phyloP scores from a whole-genome alignment of 2,797 vertebrate species.

The Falco columbarius region DNA sequence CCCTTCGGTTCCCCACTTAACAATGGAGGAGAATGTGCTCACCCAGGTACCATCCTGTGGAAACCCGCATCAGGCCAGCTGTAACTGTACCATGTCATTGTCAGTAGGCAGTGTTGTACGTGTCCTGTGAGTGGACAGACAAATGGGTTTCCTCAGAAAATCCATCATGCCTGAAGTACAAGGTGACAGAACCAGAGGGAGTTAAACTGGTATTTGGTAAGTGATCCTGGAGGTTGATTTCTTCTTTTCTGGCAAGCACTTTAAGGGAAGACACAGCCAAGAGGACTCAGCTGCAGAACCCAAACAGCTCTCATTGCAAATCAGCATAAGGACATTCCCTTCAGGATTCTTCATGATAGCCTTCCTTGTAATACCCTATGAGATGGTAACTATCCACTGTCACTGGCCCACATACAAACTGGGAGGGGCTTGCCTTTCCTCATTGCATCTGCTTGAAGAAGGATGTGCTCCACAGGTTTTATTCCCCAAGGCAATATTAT shows the following conservation, averaged over 20 bases:
- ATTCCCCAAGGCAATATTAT: background rate
- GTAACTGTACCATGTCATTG: rapidly evolving
- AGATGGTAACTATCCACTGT: background rate
- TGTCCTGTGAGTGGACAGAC: background rate
- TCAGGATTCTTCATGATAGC: background rate
- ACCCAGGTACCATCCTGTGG: background rate
- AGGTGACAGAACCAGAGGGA: background rate
- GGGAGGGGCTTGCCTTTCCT: background rate
- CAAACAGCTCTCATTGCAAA: background rate
- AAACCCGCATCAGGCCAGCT: background rate
- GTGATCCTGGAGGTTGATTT: background rate
- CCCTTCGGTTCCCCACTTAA: background rate
- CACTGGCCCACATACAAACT: background rate
- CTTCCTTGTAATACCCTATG: background rate
- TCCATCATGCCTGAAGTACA: background rate
- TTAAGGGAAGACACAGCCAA: background rate
- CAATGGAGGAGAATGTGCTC: background rate
- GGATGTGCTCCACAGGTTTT: background rate
- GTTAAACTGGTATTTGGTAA: background rate
- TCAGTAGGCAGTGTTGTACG: background rate
- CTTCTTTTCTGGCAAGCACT: background rate
- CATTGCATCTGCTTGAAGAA: background rate
- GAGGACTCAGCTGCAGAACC: background rate
- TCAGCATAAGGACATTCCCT: background rate
- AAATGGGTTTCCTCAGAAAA: background rate